Base-by-base conservation (phyloP, 1,140 invertebrate genomes). In the Muscidifurax raptorellus region DNA sequence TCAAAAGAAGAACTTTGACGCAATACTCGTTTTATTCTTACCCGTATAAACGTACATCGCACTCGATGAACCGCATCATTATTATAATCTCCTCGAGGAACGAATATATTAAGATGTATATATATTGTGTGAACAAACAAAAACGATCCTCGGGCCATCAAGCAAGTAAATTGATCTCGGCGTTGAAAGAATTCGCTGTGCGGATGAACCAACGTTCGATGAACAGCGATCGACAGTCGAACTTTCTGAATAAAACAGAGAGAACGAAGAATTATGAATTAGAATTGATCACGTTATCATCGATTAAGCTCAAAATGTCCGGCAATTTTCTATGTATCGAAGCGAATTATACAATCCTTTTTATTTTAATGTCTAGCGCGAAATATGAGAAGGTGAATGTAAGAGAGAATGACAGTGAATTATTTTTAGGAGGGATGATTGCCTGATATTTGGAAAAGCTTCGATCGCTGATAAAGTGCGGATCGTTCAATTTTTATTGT, bases 61-160 rank as follows among this genome's bases (percentile, higher is more conserved):
- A 77, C n/a, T 77, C 74, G 36, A 81, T 71, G 79, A 82, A 82
- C 22, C 44, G 47, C 59, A 81, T 85, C 32, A 77, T 81, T 40
- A 76, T 47, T 82, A 76, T 82, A 77, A 36, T 85, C 3, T 69
- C 15, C 52, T 81, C 22, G 25, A 85, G 28, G 59, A 82, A 75
- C 22, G 36, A 81, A 82, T 67, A 77, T 81, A 81, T 81, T 81
- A 76, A 77, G 66, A 76, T 81, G 74, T 85, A 80, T 71, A 80
- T 84, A 85, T 75, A 81, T 69, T 75, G 72, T 66, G 15, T 36
- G 30, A 80, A 30, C 67, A 76, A 79, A 77, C 28, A 71, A 67
- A 76, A 85, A 81, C 44, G 15, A 76, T 85, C 59, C 64, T 76
- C 47, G 28, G 40, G 27, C 10, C 78, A 77, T 77, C 22, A 36